Conservation (phyloP, 2,113 vertebrate species). For the Chiloscyllium plagiosum region DNA sequence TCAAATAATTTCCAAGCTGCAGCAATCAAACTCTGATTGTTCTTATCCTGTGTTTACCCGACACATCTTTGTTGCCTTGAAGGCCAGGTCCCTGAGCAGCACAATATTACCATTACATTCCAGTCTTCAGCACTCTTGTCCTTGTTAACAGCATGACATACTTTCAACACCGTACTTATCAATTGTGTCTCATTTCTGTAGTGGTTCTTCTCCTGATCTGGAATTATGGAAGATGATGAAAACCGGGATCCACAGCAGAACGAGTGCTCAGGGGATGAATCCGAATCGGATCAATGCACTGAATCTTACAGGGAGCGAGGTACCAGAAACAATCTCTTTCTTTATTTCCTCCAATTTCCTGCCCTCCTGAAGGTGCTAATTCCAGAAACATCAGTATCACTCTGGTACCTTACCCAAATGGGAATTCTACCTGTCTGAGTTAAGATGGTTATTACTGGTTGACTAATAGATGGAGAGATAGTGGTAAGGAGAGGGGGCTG, state of each 20-base stretch:
- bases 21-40: background rate
- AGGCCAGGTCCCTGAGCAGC: background rate
- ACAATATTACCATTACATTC: background rate
- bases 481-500: background rate
- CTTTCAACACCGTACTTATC: background rate
- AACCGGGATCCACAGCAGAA: constrained; percentile 32
- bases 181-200: background rate
- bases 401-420: background rate
- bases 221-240: constrained; percentile 36
- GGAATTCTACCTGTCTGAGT: background rate
- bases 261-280: background rate
- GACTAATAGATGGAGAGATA: background rate
- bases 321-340: background rate
- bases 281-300: constrained; percentile 9
- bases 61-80: background rate
- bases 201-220: background rate
- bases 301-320: constrained; percentile 21
- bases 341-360: background rate
- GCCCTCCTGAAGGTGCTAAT: background rate
- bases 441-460: background rate
- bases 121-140: background rate
- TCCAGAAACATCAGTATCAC: background rate
- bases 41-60: background rate
- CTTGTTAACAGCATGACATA: background rate
- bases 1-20: background rate